Evolutionary conservation across 2,797 vertebrate species (phyloP).

Genomic region (Acropternis orthonyx): DNA sequence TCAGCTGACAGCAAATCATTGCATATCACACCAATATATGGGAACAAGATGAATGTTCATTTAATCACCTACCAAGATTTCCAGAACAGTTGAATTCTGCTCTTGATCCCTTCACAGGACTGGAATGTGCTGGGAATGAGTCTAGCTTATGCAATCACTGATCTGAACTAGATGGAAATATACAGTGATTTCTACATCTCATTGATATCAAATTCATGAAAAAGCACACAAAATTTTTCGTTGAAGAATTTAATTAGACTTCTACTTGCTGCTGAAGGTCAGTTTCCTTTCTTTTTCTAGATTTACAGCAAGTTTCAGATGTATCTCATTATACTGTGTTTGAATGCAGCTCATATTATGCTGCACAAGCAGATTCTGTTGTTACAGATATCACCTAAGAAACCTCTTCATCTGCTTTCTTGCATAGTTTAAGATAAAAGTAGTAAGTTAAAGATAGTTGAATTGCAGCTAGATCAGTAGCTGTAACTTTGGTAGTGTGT

Average conservation of each 20-base stretch:
- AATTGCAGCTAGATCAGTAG: background rate
- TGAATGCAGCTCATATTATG: background rate
- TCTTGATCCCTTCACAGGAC: background rate
- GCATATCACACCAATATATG: background rate
- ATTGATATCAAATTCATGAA: background rate
- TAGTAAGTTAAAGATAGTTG: background rate
- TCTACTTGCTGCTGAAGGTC: background rate
- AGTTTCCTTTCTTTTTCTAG: background rate
- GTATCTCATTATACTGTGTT: background rate
- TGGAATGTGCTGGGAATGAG: background rate
- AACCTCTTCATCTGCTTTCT: background rate
- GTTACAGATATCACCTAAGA: background rate
- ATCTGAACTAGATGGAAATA: background rate
- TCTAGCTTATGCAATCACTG: background rate
- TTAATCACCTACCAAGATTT: background rate
- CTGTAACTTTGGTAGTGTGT: background rate
- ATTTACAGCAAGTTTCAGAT: background rate
- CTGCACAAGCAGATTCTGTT: background rate
- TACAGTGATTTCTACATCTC: background rate
- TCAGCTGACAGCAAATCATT: background rate
- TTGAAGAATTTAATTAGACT: background rate
- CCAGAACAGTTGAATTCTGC: background rate
- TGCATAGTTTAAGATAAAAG: background rate
- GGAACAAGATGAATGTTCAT: background rate
- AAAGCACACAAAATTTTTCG: background rate